Evolutionary conservation across 2,113 vertebrate species (phyloP), one percentile per base, ranked within the genome.

Genomic region (Aspiorhynchus laticeps): DNA sequence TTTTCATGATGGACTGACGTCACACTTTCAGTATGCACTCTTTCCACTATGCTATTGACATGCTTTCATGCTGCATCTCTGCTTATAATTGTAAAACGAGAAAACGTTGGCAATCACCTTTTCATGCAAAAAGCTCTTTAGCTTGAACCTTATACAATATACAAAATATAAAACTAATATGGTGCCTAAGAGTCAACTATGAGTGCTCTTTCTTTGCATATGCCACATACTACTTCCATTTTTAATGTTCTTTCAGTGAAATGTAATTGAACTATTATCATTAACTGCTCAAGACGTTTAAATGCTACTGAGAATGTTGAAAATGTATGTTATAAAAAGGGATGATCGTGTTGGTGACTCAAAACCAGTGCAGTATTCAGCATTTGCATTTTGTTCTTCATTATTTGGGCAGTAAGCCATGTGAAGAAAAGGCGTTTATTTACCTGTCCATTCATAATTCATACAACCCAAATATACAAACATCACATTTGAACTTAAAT

Each of bases 361-460:
- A 1, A 14, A 10, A 51, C 71, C n/a, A 63, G 80, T 48, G 80
- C 80, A 82, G 36, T 81, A 59, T 59, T n/a, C 36, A 46, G 80
- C 59, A 28, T 46, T 33, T 81, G 33, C 31, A 41, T 24, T 43
- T 9, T 59, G 4, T 33, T 51, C 26, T 51, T 78, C 21, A 8
- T 77, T 33, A 21, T 36, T 12, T 21, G 9, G 78, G 31, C 2
- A 12, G 7, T 79, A 61, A 38, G 31, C 5, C 21, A 7, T 79
- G 76, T 79, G 75, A 78, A 51, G 75, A 15, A 5, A 6, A 24
- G 7, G 46, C 33, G 74, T 77, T 7, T 77, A 19, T 77, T 56
- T 75, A 86, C 84, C 79, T 82, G 85, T 61, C 41, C 78, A 75
- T 82, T 87, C 65, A 87, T 87, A 87, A 87, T 87, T 87, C 51